phyloP scores from a whole-genome alignment of 30 jellyfish, hydroid and myxozoan genomes.

The Turritopsis rubra region DNA sequence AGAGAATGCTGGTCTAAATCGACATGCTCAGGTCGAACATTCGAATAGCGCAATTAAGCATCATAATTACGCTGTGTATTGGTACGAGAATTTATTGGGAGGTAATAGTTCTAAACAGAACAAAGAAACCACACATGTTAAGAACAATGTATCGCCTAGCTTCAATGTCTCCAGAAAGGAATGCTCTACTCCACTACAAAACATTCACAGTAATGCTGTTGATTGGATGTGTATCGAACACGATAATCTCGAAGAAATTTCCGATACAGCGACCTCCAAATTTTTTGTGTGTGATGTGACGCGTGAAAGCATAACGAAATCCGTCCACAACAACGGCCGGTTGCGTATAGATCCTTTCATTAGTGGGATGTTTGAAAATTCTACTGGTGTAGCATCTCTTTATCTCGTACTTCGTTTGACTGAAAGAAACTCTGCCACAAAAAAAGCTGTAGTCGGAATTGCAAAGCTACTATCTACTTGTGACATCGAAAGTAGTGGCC shows the following conservation, averaged over 20 bases:
- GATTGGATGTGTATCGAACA: conserved; percentile 5
- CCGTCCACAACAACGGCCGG: neutral
- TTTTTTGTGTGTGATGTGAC: conserved; percentile 3
- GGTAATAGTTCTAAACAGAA: neutral
- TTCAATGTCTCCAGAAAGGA: too few relatives aligned
- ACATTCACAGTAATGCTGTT: too few relatives aligned
- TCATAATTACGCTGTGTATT: neutral
- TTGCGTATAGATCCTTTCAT: neutral
- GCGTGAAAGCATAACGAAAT: neutral
- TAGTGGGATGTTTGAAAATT: neutral
- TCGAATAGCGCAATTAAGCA: neutral
- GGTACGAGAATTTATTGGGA: neutral
- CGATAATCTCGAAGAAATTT: conserved; percentile 12
- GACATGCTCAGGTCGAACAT: neutral
- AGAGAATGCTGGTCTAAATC: neutral
- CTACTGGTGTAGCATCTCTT: neutral
- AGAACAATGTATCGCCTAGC: neutral
- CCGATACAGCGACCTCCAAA: neutral
- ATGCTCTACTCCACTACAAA: neutral
- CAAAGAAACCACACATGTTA: neutral
- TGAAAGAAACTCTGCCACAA: neutral
- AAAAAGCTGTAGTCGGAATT: conserved; percentile 3
- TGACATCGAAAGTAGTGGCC: neutral
- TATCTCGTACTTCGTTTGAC: neutral
- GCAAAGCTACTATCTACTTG: neutral